phyloP scores from a whole-genome alignment of 2,888 invertebrate species.

The Agrotis exclamationis region DNA sequence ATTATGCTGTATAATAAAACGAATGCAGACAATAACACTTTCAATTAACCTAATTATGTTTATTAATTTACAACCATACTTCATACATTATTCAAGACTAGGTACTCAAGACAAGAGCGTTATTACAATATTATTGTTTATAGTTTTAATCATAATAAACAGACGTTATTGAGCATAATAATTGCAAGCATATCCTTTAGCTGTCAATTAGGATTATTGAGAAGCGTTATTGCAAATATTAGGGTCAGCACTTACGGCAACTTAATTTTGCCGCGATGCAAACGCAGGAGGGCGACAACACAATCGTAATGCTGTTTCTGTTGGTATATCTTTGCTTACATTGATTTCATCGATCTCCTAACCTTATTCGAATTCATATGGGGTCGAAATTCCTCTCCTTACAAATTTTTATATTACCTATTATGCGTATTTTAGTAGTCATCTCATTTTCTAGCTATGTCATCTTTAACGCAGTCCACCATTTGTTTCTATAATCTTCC shows the following conservation, averaged over 20 bases:
- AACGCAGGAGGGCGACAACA: too few relatives aligned
- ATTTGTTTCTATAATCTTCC: too few relatives aligned
- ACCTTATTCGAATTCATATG: too few relatives aligned
- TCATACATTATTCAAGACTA: constrained; percentile 28
- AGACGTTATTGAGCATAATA: constrained; percentile 50
- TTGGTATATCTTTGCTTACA: too few relatives aligned
- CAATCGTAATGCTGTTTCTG: not conserved
- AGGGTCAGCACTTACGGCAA: not conserved
- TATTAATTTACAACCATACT: constrained; percentile 21
- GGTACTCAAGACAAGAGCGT: constrained; percentile 23
- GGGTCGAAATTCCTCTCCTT: too few relatives aligned
- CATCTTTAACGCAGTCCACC: too few relatives aligned
- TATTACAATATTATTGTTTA: constrained; percentile 49
- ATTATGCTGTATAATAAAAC: not conserved
- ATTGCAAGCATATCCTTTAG: constrained; percentile 46
- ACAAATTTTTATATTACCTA: too few relatives aligned
- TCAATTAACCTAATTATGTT: constrained; percentile 10
- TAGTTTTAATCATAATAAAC: constrained; percentile 57
- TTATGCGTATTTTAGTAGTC: too few relatives aligned
- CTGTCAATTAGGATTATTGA: constrained; percentile 51
- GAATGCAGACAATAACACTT: not conserved
- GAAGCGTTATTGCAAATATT: constrained; percentile 42
- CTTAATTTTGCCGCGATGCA: not conserved
- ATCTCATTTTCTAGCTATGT: too few relatives aligned
- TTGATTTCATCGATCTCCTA: too few relatives aligned